Percentiles rank a stretch among this genome's conserved stretches.
Evolutionary conservation across 2,888 invertebrate species (phyloP).

Genomic region (Leuctra nigra): DNA sequence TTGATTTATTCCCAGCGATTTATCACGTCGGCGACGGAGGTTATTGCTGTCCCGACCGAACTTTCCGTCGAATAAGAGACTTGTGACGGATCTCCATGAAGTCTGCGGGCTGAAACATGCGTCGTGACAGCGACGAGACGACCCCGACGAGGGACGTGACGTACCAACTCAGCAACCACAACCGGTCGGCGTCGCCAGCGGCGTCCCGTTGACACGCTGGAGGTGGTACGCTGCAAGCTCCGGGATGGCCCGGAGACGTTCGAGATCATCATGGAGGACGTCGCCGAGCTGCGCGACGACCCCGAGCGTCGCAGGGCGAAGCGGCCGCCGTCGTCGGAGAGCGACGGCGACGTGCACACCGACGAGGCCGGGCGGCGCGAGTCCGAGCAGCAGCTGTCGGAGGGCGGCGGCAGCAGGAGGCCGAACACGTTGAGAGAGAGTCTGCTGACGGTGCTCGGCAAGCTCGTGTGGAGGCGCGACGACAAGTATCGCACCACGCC

Average conservation of each 20-base stretch:
- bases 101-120: too few relatives aligned
- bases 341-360: constrained; percentile 9
- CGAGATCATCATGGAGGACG: constrained; percentile 24
- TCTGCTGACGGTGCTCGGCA: constrained; percentile 56
- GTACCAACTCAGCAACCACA: too few relatives aligned
- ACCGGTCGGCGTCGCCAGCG: too few relatives aligned
- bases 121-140: too few relatives aligned
- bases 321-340: constrained; percentile 13
- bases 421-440: constrained; percentile 53
- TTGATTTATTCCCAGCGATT: too few relatives aligned
- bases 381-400: constrained; percentile 14
- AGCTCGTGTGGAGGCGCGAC: constrained; percentile 51
- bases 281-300: constrained; percentile 30
- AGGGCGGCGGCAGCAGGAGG: constrained; percentile 20
- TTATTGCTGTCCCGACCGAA: too few relatives aligned
- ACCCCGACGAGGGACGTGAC: too few relatives aligned
- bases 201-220: background rate
- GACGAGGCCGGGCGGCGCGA: constrained; percentile 14
- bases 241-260: constrained; percentile 13
- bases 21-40: too few relatives aligned
- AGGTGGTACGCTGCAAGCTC: constrained; percentile 10
- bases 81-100: too few relatives aligned
- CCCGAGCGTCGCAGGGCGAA: constrained; percentile 23
- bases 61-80: too few relatives aligned
- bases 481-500: constrained; percentile 3